These are phyloP conservation scores for Horisme vitalbata DNA, from an alignment of 2,888 invertebrate genomes.

Conservation along the genomic window DNA sequence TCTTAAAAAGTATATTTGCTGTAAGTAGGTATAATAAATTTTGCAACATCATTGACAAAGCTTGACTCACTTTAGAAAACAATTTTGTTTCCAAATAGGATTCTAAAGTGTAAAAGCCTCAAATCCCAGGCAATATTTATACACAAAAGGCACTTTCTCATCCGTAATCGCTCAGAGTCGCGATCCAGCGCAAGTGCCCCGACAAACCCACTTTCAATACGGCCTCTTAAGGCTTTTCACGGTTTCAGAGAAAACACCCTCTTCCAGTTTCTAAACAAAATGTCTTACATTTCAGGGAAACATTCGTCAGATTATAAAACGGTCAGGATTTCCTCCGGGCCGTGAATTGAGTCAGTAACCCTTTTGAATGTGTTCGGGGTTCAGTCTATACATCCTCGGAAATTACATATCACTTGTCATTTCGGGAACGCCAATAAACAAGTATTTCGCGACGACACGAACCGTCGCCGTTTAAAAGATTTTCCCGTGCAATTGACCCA, in stretches of 20 bases:
- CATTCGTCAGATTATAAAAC: conserved; percentile 36
- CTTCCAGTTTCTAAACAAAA: conserved; percentile 33
- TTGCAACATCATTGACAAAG: neutral
- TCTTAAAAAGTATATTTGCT: too few relatives aligned
- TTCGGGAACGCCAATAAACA: conserved; percentile 28
- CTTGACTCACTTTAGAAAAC: conserved; percentile 1
- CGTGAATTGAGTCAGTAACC: conserved; percentile 27
- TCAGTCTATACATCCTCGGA: conserved; percentile 23
- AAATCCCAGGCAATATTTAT: conserved; percentile 32
- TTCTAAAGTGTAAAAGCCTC: conserved; percentile 25
- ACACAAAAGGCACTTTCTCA: conserved; percentile 44
- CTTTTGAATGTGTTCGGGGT: conserved; percentile 27
- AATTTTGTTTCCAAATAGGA: conserved; percentile 10
- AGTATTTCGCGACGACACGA: conserved; percentile 28
- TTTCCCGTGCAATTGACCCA: conserved; percentile 37
- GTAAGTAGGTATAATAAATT: too few relatives aligned
- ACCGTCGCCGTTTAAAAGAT: conserved; percentile 33
- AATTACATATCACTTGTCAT: conserved; percentile 30
- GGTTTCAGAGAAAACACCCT: conserved; percentile 24
- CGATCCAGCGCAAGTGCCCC: conserved; percentile 40
- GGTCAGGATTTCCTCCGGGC: conserved; percentile 26
- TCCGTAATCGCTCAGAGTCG: conserved; percentile 48
- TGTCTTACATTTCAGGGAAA: conserved; percentile 26
- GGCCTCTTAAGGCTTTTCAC: conserved; percentile 32
- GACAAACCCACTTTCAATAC: conserved; percentile 43